These are phyloP conservation scores for Lithobates pipiens DNA, from an alignment of 2,797 vertebrate species.

Conservation along the genomic window DNA sequence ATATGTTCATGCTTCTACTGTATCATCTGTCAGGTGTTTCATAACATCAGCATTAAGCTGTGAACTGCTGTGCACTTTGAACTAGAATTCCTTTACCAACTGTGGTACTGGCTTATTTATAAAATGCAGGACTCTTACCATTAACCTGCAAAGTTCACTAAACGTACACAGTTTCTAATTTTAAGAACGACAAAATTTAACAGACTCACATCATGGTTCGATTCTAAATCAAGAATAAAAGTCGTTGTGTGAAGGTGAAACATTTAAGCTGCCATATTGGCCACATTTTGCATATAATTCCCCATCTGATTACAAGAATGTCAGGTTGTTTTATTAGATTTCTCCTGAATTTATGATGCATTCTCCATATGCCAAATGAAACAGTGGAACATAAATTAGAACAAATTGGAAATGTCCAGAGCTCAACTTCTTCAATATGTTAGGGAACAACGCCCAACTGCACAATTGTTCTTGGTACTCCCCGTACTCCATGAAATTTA, in stretches of 20 bases:
- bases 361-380: conserved; percentile 64
- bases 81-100: conserved; percentile 55
- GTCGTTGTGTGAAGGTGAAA: conserved; percentile 55
- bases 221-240: conserved; percentile 51
- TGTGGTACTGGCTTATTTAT: conserved; percentile 57
- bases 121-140: conserved; percentile 62
- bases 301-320: conserved; percentile 64
- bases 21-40: neutral
- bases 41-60: conserved; percentile 1
- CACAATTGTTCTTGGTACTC: conserved; percentile 49
- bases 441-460: conserved; percentile 53
- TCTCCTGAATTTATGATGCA: conserved; percentile 65
- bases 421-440: conserved; percentile 59
- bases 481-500: conserved; percentile 48
- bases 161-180: conserved; percentile 46
- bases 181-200: conserved; percentile 58
- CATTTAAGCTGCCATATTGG: conserved; percentile 52
- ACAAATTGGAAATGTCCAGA: conserved; percentile 67
- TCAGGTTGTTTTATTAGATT: conserved; percentile 69
- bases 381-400: conserved; percentile 64
- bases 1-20: neutral
- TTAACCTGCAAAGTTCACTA: conserved; percentile 64
- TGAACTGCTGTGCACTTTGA: conserved; percentile 9
- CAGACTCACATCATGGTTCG: conserved; percentile 41
- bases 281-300: conserved; percentile 61